Base-by-base conservation (phyloP, 2,797 vertebrate species). In the Platyrinchus mystaceus region DNA sequence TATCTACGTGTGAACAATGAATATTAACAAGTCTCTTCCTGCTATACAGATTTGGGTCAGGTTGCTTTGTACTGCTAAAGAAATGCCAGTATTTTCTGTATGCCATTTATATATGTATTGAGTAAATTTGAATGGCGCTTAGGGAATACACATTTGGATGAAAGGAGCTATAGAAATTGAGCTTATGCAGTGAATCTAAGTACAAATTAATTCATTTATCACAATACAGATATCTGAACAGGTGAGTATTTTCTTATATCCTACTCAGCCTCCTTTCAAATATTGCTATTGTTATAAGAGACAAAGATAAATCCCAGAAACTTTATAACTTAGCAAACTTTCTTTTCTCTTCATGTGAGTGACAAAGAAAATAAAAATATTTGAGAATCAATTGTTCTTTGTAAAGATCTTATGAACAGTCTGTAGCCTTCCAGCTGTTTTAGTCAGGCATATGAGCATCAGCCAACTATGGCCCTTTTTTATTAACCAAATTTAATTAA, bases 401-500 rank as follows among this genome's bases (percentile, higher is more conserved):
- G 56, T 58, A 84, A 80, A 94, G 67, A 74, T 80, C 49, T 94
- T 96, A 59, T 71, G 84, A 92, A 95, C 34, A 49, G 58, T 59
- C 64, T 87, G 60, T 53, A 67, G 60, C 15, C 73, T 91, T 85
- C 62, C 53, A 95, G 69, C 41, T 62, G 55, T 84, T 89, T 93
- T 90, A 92, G 89, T 95, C 34, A 7, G 53, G 56, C 64, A 20
- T 3, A 5, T 41, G 76, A 87, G 26, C 58, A 92, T 34, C 58
- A 68, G 58, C 43, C 43, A 82, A 27, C 16, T 70, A 47, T 37
- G 20, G 16, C 7, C 4, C 64, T 92, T 96, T 91, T 92, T 96
- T 81, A 94, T 90, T 96, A 97, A 97, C 84, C 94, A 90, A 87
- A 95, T 96, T 95, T 93, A 93, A 95, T 96, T 96, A 52, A 84